Conservation (phyloP, 2,888 invertebrate genomes). For the Dinocampus coccinellae region DNA sequence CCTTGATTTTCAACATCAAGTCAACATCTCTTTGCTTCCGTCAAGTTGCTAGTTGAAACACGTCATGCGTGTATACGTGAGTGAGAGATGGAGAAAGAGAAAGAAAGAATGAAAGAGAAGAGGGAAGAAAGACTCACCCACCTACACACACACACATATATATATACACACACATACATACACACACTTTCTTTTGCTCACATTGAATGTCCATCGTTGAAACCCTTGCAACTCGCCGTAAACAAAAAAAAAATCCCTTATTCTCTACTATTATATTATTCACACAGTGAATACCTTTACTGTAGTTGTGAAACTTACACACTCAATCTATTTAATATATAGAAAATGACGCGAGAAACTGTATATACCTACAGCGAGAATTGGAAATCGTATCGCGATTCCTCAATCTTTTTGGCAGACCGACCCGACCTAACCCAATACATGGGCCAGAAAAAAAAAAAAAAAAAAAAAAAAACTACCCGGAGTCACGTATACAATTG, state of each 20-base stretch:
- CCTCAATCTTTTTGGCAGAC: constrained; percentile 39
- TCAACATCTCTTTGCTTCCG: constrained; percentile 11
- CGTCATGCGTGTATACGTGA: background rate
- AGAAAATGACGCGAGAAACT: constrained; percentile 16
- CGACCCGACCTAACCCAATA: constrained; percentile 21
- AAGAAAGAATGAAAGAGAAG: no score
- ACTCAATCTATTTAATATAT: background rate
- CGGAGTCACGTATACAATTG: background rate
- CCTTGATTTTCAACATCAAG: constrained; percentile 24
- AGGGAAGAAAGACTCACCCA: no score
- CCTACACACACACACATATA: no score
- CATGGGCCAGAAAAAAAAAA: no score
- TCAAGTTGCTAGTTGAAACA: background rate
- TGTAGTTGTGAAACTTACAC: background rate
- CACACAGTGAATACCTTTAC: background rate
- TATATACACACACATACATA: no score
- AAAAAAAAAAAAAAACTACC: background rate
- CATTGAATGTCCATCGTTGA: no score
- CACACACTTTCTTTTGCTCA: no score
- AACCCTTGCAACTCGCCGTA: no score
- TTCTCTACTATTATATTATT: background rate
- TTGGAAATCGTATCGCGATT: constrained; percentile 45
- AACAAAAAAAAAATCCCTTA: no score
- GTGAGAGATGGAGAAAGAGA: no score
- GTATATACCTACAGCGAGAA: constrained; percentile 40